Evolutionary conservation across 2,113 vertebrate species (phyloP).

Genomic region (Alces alces): DNA sequence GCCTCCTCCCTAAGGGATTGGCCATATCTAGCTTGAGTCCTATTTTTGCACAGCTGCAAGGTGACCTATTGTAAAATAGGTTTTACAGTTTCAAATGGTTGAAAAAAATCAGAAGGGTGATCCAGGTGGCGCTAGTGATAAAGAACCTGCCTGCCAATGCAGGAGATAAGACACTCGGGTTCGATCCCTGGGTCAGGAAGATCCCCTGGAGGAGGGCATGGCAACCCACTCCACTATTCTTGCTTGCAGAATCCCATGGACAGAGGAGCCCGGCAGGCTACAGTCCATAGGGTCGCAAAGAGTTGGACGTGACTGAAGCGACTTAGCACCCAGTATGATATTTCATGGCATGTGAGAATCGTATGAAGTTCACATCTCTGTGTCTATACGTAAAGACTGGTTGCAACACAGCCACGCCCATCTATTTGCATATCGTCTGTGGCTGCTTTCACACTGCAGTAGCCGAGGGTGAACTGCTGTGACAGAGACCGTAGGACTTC

Average conservation of each 20-base stretch:
- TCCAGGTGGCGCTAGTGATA: background rate
- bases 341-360: background rate
- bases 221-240: background rate
- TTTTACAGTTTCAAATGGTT: background rate
- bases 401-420: fast-evolving
- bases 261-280: background rate
- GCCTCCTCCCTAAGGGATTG: background rate
- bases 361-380: background rate
- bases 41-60: background rate
- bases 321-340: background rate
- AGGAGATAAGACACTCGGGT: background rate
- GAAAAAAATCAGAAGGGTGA: background rate
- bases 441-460: background rate
- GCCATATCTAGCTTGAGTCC: background rate
- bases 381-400: background rate
- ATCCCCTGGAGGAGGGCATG: background rate
- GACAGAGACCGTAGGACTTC: background rate
- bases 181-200: background rate
- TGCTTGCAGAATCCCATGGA: background rate
- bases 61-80: no score
- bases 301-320: background rate
- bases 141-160: background rate
- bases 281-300: background rate
- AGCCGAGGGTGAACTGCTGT: background rate
- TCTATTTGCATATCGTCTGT: background rate